Conservation (phyloP, 2,113 vertebrate genomes). For the Strigops habroptila region DNA sequence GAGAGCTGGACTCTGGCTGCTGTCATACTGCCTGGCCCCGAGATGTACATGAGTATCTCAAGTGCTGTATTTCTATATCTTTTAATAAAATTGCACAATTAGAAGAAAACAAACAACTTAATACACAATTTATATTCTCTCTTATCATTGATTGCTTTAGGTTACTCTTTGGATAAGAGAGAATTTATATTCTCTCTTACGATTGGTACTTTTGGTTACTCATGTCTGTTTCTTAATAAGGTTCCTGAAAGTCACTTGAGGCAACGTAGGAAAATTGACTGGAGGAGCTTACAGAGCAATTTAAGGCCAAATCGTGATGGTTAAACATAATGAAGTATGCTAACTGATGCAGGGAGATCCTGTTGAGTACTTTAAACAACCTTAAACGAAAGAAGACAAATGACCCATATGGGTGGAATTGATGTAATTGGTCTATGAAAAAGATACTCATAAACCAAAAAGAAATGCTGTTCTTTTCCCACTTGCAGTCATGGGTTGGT, state of each 20-base stretch:
- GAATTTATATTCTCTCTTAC: neutral
- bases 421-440: neutral
- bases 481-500: neutral
- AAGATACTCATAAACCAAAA: neutral
- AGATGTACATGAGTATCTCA: neutral
- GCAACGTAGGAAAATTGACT: neutral
- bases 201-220: neutral
- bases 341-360: neutral
- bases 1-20: neutral
- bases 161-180: neutral
- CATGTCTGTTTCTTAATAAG: neutral
- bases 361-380: neutral
- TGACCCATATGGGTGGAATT: neutral
- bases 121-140: neutral
- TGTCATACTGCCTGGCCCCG: accelerated
- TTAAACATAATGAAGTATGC: neutral
- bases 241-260: neutral
- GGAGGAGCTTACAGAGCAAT: neutral
- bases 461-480: neutral
- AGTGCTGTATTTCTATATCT: neutral
- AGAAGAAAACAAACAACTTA: neutral
- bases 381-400: neutral
- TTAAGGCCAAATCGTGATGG: neutral
- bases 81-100: neutral
- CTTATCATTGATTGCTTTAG: neutral